phyloP scores from a whole-genome alignment of 2,797 vertebrate species.

The Ptychobarbus kaznakovi region DNA sequence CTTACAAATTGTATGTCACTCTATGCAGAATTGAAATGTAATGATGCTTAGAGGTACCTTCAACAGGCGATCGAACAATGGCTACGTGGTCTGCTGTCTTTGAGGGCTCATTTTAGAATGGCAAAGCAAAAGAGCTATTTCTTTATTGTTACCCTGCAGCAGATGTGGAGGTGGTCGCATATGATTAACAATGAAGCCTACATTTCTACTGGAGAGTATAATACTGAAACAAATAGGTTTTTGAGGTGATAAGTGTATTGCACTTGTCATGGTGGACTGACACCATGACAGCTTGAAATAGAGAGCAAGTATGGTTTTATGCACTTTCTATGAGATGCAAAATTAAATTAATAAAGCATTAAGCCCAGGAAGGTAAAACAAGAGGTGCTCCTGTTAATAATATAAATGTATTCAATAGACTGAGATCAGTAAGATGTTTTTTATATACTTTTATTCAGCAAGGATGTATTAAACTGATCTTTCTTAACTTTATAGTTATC shows the following conservation, averaged over 20 bases:
- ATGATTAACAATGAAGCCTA: constrained; percentile 7
- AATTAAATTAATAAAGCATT: neutral
- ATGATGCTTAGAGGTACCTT: constrained; percentile 39
- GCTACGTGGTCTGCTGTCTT: constrained; percentile 1
- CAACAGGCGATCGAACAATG: constrained; percentile 52
- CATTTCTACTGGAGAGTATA: constrained; percentile 1
- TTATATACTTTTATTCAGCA: neutral
- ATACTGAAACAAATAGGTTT: neutral
- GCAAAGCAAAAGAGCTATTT: constrained; percentile 20
- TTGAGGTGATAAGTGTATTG: neutral
- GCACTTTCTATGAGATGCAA: neutral
- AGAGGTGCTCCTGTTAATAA: neutral
- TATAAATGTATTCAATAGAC: neutral
- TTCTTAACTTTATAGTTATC: neutral
- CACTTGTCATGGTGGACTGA: neutral
- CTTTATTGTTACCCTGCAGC: neutral
- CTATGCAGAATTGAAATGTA: constrained; percentile 56
- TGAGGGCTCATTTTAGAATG: constrained; percentile 20
- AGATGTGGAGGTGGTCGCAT: neutral
- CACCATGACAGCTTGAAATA: neutral
- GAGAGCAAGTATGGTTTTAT: neutral
- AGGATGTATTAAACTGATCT: neutral
- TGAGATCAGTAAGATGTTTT: neutral
- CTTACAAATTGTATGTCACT: constrained; percentile 76
- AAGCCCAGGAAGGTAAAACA: neutral